Evolutionary conservation across 1,140 invertebrate species (phyloP), one percentile per base, ranked within the genome.

Genomic region (Pygmarrhopalites habei): DNA sequence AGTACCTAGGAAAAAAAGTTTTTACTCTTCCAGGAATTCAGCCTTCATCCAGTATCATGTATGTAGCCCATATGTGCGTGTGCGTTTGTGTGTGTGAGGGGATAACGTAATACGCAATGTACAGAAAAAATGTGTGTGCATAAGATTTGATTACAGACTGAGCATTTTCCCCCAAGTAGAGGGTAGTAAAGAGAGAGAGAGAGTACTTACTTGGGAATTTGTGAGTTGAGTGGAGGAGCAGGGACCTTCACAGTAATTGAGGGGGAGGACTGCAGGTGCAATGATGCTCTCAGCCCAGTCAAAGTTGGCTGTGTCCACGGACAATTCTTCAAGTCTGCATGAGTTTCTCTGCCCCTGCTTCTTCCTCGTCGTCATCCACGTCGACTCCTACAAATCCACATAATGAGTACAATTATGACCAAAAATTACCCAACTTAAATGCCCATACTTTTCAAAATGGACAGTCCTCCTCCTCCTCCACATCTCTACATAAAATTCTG

Each of bases 221-320:
- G 15, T 21, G 7, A 10, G 5, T 19, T 46, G 44, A 4, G 10
- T 7, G 44, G 26, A 39, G 17, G 53, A 56, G 53, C 53, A 56
- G 17, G 3, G 5, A 15, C 53, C 53, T 3, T 41, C 29, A 41
- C 53, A 56, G 21, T 56, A 56, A 23, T 56, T 39, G 3, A 56
- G 19, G n/a, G 53, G 53, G n/a, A 56, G 35, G 23, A 56, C 28
- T 56, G 53, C 53, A 56, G 53, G 53, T 56, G 53, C 53, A 23
- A 56, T 56, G 2, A 56, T 26, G 32, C 28, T 17, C 3, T 19
- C 30, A 23, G 28, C 21, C 53, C 53, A 56, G n/a, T 56, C 53
- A 5, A 56, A 39, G 19, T 35, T 35, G 3, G 53, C 49, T 3
- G 28, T 52, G 49, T 52, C 49, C 21, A 52, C 49, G 10, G 49